A percentile compares a stretch with the other conserved stretches of the same genome.
These are phyloP conservation scores for Cydia splendana DNA, from an alignment of 1,140 invertebrate species.

Conservation along the genomic window DNA sequence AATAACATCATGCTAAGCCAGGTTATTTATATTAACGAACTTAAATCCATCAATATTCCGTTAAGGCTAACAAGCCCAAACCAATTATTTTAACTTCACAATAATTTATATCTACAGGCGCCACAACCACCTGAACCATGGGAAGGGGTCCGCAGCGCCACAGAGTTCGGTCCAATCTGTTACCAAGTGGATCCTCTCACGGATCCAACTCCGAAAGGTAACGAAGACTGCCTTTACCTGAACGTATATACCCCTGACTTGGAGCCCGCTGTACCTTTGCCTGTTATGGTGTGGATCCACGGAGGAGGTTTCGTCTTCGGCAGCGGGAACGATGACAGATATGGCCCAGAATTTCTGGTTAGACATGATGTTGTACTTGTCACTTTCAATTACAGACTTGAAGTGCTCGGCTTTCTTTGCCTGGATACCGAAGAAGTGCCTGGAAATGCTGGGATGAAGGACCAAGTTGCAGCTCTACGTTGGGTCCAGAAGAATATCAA, in stretches of 20 bases:
- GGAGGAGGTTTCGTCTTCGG: conserved; percentile 84
- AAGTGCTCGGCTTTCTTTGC: conserved; percentile 72
- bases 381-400: conserved; percentile 75
- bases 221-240: conserved; percentile 82
- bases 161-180: conserved; percentile 46
- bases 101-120: conserved; percentile 42
- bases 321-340: conserved; percentile 74
- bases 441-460: conserved; percentile 85
- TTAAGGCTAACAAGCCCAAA: no score
- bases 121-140: conserved; percentile 55
- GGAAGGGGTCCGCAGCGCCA: conserved; percentile 53
- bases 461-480: conserved; percentile 82
- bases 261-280: conserved; percentile 45
- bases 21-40: no score
- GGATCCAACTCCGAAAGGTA: conserved; percentile 51
- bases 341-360: conserved; percentile 82
- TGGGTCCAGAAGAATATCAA: conserved; percentile 84
- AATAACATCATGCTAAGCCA: no score
- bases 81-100: no score
- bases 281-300: conserved; percentile 83
- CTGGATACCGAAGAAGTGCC: conserved; percentile 81
- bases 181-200: conserved; percentile 46
- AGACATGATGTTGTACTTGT: conserved; percentile 83
- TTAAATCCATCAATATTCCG: no score
- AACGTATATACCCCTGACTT: conserved; percentile 81